Conservation (phyloP, 2,113 vertebrate species). For the Cardinalis cardinalis region DNA sequence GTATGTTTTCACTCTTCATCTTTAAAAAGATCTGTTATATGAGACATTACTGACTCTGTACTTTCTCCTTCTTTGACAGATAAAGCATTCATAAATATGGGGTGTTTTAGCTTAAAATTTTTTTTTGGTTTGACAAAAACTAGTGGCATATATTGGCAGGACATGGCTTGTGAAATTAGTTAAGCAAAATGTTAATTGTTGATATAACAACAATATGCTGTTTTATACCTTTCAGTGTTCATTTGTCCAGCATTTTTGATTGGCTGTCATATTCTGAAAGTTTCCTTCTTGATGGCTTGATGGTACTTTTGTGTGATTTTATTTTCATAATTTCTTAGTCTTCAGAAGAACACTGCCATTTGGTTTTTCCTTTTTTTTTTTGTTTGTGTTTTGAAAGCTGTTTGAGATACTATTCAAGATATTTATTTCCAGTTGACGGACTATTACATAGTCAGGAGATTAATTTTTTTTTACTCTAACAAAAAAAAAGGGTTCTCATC, state of each 20-base stretch:
- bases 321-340: neutral
- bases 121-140: neutral
- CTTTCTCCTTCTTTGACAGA: neutral
- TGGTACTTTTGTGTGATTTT: neutral
- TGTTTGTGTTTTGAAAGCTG: neutral
- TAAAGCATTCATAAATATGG: neutral
- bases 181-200: neutral
- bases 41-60: neutral
- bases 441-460: neutral
- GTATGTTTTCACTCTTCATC: neutral
- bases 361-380: neutral
- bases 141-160: neutral
- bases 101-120: accelerated
- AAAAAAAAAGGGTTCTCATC: neutral
- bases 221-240: neutral
- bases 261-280: neutral
- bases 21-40: neutral
- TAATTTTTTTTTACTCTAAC: neutral
- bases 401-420: neutral
- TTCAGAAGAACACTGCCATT: neutral
- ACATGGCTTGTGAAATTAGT: neutral
- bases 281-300: neutral
- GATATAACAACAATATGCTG: neutral
- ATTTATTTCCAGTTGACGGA: neutral
- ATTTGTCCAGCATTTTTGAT: neutral